phyloP scores from a whole-genome alignment of 1,140 invertebrate genomes.

The Andrena cerasifolii region DNA sequence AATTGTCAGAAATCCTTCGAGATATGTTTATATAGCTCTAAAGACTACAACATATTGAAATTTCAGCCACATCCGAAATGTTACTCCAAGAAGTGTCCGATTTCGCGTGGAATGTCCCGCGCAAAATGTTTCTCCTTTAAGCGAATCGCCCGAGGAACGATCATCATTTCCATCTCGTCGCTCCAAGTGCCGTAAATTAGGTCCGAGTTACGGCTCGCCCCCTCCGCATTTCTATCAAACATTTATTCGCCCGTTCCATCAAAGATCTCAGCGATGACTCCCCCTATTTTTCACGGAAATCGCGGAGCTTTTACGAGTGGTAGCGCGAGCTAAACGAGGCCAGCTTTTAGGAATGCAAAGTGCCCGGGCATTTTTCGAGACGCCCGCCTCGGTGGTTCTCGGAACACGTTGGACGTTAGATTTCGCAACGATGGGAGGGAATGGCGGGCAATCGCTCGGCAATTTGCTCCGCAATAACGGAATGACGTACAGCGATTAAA shows the following conservation, averaged over 20 bases:
- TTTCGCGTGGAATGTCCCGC: too few relatives aligned
- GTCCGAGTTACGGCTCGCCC: neutral
- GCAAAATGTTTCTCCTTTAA: neutral
- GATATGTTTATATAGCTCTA: too few relatives aligned
- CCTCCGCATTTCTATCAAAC: too few relatives aligned
- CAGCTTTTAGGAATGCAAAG: constrained; percentile 2
- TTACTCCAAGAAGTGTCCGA: too few relatives aligned
- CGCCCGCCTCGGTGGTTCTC: neutral
- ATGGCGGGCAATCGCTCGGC: constrained; percentile 13
- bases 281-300: neutral
- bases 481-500: constrained; percentile 46
- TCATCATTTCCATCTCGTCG: neutral
- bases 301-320: neutral
- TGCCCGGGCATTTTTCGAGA: constrained; percentile 24
- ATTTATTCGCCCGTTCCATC: neutral
- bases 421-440: neutral
- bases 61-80: too few relatives aligned
- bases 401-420: constrained; percentile 24
- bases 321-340: neutral
- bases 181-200: neutral
- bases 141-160: neutral
- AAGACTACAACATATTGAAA: too few relatives aligned
- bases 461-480: constrained; percentile 43
- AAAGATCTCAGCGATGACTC: neutral
- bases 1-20: too few relatives aligned